Percentiles rank a stretch among this genome's conserved stretches.
phyloP scores from a whole-genome alignment of 2,113 vertebrate genomes.

The Macheiramphus alcinus region DNA sequence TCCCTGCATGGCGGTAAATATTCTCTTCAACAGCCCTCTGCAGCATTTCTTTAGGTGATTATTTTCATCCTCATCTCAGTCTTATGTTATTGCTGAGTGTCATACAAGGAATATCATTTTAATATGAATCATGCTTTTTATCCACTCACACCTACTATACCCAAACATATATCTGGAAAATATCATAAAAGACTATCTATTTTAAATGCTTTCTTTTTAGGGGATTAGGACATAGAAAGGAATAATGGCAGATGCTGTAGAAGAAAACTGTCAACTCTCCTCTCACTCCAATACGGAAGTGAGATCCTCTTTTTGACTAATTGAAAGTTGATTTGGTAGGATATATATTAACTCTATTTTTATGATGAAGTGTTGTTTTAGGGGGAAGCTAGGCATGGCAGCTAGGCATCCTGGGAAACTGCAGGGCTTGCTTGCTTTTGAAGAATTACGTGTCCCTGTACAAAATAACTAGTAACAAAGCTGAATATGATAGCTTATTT shows the following conservation, averaged over 20 bases:
- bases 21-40: not conserved
- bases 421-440: not conserved
- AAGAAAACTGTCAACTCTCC: not conserved
- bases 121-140: slow-evolving; percentile 1
- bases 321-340: not conserved
- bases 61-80: not conserved
- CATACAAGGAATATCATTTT: not conserved
- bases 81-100: not conserved
- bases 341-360: not conserved
- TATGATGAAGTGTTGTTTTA: not conserved
- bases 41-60: not conserved
- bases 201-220: not conserved
- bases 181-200: not conserved
- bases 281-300: not conserved
- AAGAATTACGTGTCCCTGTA: not conserved
- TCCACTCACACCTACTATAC: not conserved
- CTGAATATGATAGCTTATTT: not conserved
- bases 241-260: not conserved
- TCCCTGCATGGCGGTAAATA: not conserved
- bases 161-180: not conserved
- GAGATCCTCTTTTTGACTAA: not conserved
- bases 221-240: not conserved
- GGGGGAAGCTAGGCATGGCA: not conserved
- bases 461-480: not conserved
- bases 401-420: rapidly evolving